Base-by-base conservation (phyloP, 2,888 invertebrate genomes). In the Agriopis aurantiaria region DNA sequence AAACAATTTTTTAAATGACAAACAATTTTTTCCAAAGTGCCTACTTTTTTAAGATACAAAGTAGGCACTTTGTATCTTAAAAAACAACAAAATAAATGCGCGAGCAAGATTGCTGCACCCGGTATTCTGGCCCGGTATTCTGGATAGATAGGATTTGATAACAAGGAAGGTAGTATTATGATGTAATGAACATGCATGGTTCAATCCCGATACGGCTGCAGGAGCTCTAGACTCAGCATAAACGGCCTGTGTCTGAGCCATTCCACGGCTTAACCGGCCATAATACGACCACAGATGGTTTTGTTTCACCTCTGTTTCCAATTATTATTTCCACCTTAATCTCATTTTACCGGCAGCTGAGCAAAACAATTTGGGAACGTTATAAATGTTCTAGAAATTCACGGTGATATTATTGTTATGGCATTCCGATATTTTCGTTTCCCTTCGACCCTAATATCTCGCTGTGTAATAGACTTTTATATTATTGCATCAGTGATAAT, bases 341-440 rank as follows among this genome's bases (percentile, higher is more conserved):
- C 85, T 82, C 79, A 80, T 86, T 87, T 82, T 77, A 82, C 84
- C 83, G 83, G 83, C 81, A 80, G 78, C 78, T 82, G 80, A 78
- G 71, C 82, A 82, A 80, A 80, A 82, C 80, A 80, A 82, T 83
- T 76, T 80, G 74, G 69, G 76, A 82, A 71, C 76, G 73, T 78
- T 76, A 23, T 23, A 78, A 78, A 75, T 76, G 74, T 75, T 74
- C 76, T 74, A 74, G 72, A 68, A 75, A 81, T 77, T 69, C 61
- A 59, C 48, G 65, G 40, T 62, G 10, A 62, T 58, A 45, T 62
- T 58, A 65, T 56, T 69, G 61, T 61, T 61, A 51, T 65, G 56
- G 51, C 23, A 23, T 52, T 55, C 14, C 51, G 11, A 56, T 48
- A 45, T 51, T 69, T 65, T 55, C 51, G 41, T 52, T 58, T 65